These are phyloP conservation scores for Fissipunctia ypsillon DNA, from an alignment of 2,888 invertebrate species.

Conservation along the genomic window DNA sequence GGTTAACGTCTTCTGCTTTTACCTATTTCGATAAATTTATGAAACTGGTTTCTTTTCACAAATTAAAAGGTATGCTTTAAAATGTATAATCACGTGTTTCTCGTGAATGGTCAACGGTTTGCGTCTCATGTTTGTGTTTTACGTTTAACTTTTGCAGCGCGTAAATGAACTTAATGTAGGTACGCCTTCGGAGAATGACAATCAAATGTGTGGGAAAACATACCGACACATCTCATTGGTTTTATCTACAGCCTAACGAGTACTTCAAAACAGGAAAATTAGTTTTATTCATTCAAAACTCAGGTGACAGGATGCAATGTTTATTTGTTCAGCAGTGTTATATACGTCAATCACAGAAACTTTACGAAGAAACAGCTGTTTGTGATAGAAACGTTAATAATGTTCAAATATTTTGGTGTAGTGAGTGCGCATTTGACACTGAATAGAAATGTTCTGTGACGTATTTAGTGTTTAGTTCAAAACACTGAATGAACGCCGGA, in stretches of 20 bases:
- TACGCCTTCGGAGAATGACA: constrained; percentile 29
- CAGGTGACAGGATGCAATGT: constrained; percentile 44
- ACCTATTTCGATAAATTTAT: constrained; percentile 35
- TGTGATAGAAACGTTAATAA: constrained; percentile 33
- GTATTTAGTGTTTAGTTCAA: constrained; percentile 22
- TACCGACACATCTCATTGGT: constrained; percentile 24
- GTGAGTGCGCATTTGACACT: constrained; percentile 61
- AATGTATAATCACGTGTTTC: constrained; percentile 20
- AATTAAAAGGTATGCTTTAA: constrained; percentile 13
- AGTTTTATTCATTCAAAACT: constrained; percentile 29
- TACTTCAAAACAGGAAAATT: constrained; percentile 59
- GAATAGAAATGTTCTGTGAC: constrained; percentile 57
- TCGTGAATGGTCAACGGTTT: constrained; percentile 24
- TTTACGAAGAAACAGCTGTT: constrained; percentile 43
- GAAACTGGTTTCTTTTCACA: constrained; percentile 37
- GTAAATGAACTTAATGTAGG: constrained; percentile 13
- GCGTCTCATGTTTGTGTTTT: constrained; percentile 25
- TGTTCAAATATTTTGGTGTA: constrained; percentile 60
- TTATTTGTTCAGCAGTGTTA: constrained; percentile 68
- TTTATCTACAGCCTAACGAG: constrained; percentile 12
- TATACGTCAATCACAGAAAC: constrained; percentile 70
- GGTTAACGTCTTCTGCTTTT: constrained; percentile 44
- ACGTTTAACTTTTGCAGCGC: constrained; percentile 19
- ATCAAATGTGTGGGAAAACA: constrained; percentile 30
- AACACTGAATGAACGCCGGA: constrained; percentile 34